A percentile compares a stretch with the other conserved stretches of the same genome.
Conservation (phyloP, 2,888 invertebrate species). For the Machimus atricapillus region DNA sequence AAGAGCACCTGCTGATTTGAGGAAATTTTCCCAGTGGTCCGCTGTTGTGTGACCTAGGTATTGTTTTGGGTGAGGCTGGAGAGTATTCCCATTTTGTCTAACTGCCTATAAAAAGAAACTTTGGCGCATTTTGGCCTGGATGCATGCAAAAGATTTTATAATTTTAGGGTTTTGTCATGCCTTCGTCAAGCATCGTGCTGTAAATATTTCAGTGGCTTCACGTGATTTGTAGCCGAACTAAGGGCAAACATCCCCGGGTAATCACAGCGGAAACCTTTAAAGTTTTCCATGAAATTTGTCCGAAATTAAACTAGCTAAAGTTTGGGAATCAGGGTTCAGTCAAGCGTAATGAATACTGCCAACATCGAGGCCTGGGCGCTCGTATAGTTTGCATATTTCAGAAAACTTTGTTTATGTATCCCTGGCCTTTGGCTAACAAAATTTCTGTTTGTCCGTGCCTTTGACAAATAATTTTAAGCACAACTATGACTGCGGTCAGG, state of each 20-base stretch:
- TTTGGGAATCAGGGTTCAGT: conserved; percentile 27
- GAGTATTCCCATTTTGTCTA: not conserved
- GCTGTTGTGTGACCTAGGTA: not conserved
- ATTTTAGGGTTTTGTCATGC: not conserved
- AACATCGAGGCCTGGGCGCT: not conserved
- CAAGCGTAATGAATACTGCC: conserved; percentile 23
- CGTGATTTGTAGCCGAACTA: not conserved
- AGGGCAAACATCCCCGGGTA: not conserved
- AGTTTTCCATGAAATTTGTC: conserved; percentile 13
- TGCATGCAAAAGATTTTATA: not conserved
- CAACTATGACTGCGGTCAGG: conserved; percentile 30
- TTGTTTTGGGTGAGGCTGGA: no score
- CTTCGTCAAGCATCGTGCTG: not conserved
- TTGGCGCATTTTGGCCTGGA: not conserved
- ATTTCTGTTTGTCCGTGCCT: conserved; percentile 31
- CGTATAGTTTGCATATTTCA: conserved; percentile 31
- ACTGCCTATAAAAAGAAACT: not conserved
- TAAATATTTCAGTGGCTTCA: not conserved
- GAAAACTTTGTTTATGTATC: conserved; percentile 37
- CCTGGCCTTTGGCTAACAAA: conserved; percentile 31
- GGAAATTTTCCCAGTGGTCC: not conserved
- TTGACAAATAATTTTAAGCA: conserved; percentile 34
- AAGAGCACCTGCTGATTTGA: conserved; percentile 12
- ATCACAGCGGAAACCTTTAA: conserved; percentile 21
- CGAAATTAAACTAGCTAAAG: conserved; percentile 29